Evolutionary conservation across 2,113 vertebrate species (phyloP).

Genomic region (Haemorhous mexicanus): DNA sequence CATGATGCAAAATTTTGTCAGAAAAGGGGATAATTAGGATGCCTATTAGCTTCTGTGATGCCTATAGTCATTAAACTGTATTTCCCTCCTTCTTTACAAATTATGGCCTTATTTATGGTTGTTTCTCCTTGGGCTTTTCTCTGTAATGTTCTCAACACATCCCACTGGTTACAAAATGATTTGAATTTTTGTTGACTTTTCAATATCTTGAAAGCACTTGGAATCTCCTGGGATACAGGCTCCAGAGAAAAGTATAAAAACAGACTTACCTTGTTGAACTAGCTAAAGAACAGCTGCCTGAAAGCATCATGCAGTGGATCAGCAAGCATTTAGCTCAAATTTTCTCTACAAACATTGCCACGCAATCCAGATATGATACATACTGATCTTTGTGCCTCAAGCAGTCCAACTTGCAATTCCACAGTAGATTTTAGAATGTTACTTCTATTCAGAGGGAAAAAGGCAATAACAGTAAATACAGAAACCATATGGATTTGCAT

Average conservation of each 20-base stretch:
- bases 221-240: background rate
- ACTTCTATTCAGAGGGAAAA: background rate
- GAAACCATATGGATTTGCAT: background rate
- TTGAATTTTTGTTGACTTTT: slow-evolving; percentile 9
- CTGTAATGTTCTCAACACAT: background rate
- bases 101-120: background rate
- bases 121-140: background rate
- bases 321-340: background rate
- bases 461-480: background rate
- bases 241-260: background rate
- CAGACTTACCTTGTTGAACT: background rate
- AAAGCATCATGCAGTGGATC: background rate
- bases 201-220: background rate
- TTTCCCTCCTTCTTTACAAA: background rate
- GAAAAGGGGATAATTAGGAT: background rate
- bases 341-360: background rate
- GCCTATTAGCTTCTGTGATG: background rate
- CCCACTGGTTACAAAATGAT: background rate
- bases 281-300: background rate
- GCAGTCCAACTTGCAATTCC: background rate
- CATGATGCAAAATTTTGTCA: background rate
- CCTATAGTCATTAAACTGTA: background rate
- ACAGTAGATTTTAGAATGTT: background rate
- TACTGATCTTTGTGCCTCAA: background rate
- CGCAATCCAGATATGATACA: background rate